Evolutionary conservation across 1,140 invertebrate genomes (phyloP).

Genomic region (Branchinecta lindahli): DNA sequence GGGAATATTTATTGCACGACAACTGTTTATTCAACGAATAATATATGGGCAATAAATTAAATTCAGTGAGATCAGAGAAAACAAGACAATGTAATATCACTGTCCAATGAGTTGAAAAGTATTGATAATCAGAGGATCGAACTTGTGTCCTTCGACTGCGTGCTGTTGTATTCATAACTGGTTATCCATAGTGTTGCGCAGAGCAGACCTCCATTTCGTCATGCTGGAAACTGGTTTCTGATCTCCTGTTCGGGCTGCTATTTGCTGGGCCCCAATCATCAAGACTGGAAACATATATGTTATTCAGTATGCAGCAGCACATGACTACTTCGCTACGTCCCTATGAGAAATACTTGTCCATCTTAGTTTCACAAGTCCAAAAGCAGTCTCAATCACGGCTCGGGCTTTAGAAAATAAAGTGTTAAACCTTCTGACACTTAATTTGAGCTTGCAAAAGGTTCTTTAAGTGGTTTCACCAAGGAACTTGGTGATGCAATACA

Average conservation of each 20-base stretch:
- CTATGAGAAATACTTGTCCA: constrained; percentile 14
- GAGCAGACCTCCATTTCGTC: not conserved
- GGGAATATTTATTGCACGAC: too few species aligned
- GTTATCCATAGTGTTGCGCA: not conserved
- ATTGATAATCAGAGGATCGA: constrained; percentile 4
- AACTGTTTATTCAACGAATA: not conserved
- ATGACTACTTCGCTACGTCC: not conserved
- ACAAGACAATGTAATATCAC: not conserved
- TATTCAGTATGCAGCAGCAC: constrained; percentile 14
- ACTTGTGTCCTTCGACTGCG: not conserved
- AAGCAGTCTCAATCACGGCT: constrained; percentile 12
- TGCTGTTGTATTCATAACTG: constrained; percentile 5
- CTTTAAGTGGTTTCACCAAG: constrained; percentile 13
- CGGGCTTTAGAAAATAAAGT: constrained; percentile 9
- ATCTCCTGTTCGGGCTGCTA: not conserved
- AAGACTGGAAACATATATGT: constrained; percentile 14
- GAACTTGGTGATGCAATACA: constrained; percentile 1
- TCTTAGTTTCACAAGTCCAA: constrained; percentile 16
- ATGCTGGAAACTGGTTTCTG: not conserved
- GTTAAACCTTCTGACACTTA: constrained; percentile 13
- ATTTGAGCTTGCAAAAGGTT: constrained; percentile 6
- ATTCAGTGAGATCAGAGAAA: not conserved
- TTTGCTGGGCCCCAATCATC: not conserved
- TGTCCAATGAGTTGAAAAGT: not conserved
- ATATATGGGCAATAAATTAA: constrained; percentile 1